Base-by-base conservation (phyloP, 2,888 invertebrate species). In the Listrodromus nycthemerus region DNA sequence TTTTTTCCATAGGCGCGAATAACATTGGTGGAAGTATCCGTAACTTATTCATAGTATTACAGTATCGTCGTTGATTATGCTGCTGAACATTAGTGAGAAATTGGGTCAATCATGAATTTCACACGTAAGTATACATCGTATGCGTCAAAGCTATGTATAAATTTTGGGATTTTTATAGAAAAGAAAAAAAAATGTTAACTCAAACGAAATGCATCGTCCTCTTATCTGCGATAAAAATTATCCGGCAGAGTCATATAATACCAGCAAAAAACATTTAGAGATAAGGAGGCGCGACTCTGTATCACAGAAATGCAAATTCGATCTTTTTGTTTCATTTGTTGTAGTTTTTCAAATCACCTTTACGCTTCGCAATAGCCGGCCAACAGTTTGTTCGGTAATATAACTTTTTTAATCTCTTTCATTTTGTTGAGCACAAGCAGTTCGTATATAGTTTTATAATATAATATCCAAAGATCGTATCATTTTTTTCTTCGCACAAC, bases 301-400 rank as follows among this genome's bases (percentile, higher is more conserved):
- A 86, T 87, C 85, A 86, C 86, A 86, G 85, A 82, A 80, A 85
- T 84, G 83, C 83, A 80, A 80, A 80, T 70, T 80, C 41, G 52
- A 66, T 79, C 65, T 45, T 27, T 27, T 45, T 61, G 58, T 77
- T 19, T 48, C 65, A 21, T 13, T 66, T 67, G 45, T 45, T 70
- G 6, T 27, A 41, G 30, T 48, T 69, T 27, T 69, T 73, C 67
- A 58, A 8, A 19, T 45, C 19, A 24, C 50, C 27, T 63, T 27
- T 0, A 63, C 13, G 10, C 50, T 48, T 61, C 73, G 71, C 69
- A 48, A 30, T 75, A 66, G 30, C 48, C 30, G 37, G 50, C 48
- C 24, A 55, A 27, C 58, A 16, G 16, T 74, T 61, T 71, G 19
- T 55, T 50, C 61, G 30, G 67, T 45, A 58, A 24, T 48, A 33